These are phyloP conservation scores for Neolamprologus falcicula DNA, from an alignment of 2,113 vertebrate genomes.

Conservation along the genomic window DNA sequence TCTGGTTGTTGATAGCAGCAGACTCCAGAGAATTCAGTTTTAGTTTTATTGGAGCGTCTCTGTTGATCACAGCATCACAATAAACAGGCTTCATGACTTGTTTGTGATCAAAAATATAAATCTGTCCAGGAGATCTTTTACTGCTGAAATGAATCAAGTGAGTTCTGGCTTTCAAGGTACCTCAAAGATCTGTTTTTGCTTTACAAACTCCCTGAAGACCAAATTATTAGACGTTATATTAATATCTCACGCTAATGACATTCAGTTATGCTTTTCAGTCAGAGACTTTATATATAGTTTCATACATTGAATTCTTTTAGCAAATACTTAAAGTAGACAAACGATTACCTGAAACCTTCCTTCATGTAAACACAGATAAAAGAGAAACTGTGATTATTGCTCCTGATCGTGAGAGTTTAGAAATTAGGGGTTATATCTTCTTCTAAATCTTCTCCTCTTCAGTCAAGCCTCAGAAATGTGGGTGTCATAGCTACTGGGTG, in stretches of 20 bases:
- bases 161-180: accelerated
- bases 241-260: accelerated
- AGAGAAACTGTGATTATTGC: not conserved
- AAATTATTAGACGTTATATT: not conserved
- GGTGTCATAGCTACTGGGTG: not conserved
- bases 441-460: not conserved
- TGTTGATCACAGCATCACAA: not conserved
- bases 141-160: not conserved
- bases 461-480: not conserved
- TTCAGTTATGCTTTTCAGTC: not conserved
- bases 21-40: not conserved
- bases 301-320: not conserved
- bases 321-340: not conserved
- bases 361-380: accelerated
- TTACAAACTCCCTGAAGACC: not conserved
- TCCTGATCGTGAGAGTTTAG: not conserved
- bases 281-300: not conserved
- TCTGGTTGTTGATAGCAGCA: not conserved
- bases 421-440: not conserved
- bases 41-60: not conserved
- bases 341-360: not conserved
- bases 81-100: not conserved
- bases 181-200: not conserved
- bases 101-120: not conserved
- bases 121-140: not conserved